A percentile compares a stretch with the other conserved stretches of the same genome.
Conservation (phyloP, 2,888 invertebrate genomes). For the Megastigmus dorsalis region DNA sequence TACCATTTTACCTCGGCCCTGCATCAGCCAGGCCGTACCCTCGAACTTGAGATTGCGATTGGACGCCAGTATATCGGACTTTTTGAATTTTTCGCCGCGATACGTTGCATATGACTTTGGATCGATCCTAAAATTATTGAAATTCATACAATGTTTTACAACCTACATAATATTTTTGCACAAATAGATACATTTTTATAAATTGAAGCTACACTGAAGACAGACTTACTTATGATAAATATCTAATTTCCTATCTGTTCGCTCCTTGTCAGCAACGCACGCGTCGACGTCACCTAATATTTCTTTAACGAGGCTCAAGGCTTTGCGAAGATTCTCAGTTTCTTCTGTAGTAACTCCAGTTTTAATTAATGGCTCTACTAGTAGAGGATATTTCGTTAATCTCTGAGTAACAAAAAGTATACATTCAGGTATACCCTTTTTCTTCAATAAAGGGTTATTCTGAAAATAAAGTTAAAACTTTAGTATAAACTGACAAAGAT, state of each 20-base stretch:
- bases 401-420: slow-evolving; percentile 96
- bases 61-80: slow-evolving; percentile 90
- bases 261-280: slow-evolving; percentile 93
- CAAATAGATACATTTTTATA: neutral
- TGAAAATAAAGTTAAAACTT: slow-evolving; percentile 56
- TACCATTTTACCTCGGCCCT: slow-evolving; percentile 92
- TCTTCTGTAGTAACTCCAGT: slow-evolving; percentile 91
- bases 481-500: no score
- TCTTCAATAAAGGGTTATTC: slow-evolving; percentile 90
- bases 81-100: slow-evolving; percentile 92
- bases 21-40: slow-evolving; percentile 92
- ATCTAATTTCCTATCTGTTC: slow-evolving; percentile 91
- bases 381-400: slow-evolving; percentile 94
- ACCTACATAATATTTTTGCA: neutral
- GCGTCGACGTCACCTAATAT: slow-evolving; percentile 93
- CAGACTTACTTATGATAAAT: slow-evolving; percentile 82
- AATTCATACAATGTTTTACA: neutral
- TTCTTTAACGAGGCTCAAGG: slow-evolving; percentile 88
- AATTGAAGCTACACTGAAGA: neutral
- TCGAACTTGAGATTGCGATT: slow-evolving; percentile 91
- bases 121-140: slow-evolving; percentile 81
- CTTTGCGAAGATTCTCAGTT: slow-evolving; percentile 85
- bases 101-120: slow-evolving; percentile 92
- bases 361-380: slow-evolving; percentile 94
- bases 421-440: slow-evolving; percentile 97